Conservation (phyloP, 2,797 vertebrate genomes). For the Microcaecilia unicolor region DNA sequence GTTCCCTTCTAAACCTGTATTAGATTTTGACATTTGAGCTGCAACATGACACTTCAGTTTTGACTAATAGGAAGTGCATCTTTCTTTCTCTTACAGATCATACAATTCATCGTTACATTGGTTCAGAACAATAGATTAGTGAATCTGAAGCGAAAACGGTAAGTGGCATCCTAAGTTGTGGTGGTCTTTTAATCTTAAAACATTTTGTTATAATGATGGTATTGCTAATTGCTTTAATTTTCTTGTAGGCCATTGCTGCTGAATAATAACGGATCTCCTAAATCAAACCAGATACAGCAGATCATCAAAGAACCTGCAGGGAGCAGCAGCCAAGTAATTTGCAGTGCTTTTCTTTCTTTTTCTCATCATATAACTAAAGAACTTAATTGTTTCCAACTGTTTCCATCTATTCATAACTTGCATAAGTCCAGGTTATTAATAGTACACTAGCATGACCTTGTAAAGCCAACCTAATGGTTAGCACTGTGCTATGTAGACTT, state of each 20-base stretch:
- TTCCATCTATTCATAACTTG: no score
- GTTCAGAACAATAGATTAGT: constrained; percentile 89
- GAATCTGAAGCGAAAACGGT: constrained; percentile 93
- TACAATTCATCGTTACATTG: constrained; percentile 91
- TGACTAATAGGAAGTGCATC: background rate
- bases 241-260: constrained; percentile 74
- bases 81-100: constrained; percentile 61
- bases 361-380: no score
- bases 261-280: constrained; percentile 78
- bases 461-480: no score
- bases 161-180: constrained; percentile 17
- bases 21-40: no score
- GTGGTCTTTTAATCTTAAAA: no score
- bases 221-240: background rate
- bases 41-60: background rate
- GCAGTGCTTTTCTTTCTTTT: no score
- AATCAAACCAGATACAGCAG: constrained; percentile 80
- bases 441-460: no score
- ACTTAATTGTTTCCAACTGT: no score
- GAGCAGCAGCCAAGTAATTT: constrained; percentile 54
- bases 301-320: constrained; percentile 76
- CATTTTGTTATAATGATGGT: background rate
- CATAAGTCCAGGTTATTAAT: no score
- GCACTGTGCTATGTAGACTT: no score
- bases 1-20: no score